These are phyloP conservation scores for Andinoacara biseriatus DNA, from an alignment of 2,113 vertebrate species.

Conservation along the genomic window DNA sequence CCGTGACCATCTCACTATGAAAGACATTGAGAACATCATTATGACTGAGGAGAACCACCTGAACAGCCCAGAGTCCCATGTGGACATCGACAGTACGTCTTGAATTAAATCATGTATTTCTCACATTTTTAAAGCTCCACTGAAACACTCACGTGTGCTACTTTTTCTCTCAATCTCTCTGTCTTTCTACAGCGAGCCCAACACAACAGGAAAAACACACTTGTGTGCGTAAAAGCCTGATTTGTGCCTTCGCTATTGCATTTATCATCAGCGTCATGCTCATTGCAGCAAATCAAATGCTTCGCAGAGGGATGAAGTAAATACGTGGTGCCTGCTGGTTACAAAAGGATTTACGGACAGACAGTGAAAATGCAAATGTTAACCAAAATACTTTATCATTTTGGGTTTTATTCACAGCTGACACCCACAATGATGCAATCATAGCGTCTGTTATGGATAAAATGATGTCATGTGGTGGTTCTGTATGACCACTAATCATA, in stretches of 20 bases:
- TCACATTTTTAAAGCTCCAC: neutral
- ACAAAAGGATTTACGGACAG: neutral
- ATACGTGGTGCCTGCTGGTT: slow-evolving; percentile 9
- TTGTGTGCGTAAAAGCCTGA: slow-evolving; percentile 96
- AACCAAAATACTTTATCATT: slow-evolving; percentile 42
- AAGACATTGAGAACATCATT: slow-evolving; percentile 99
- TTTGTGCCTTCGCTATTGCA: slow-evolving; percentile 98
- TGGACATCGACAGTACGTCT: slow-evolving; percentile 94
- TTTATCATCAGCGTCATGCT: slow-evolving; percentile 99
- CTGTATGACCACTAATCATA: slow-evolving; percentile 11
- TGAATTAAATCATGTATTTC: neutral
- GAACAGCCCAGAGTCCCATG: slow-evolving; percentile 90
- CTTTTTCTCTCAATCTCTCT: neutral
- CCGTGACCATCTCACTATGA: slow-evolving; percentile 98
- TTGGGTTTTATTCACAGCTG: slow-evolving; percentile 30
- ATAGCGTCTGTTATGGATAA: slow-evolving; percentile 21
- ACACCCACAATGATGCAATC: slow-evolving; percentile 9
- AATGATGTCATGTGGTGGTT: slow-evolving; percentile 46
- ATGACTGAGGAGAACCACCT: slow-evolving; percentile 97
- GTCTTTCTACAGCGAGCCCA: slow-evolving; percentile 84
- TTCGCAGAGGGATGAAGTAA: slow-evolving; percentile 98
- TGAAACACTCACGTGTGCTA: neutral
- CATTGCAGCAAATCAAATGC: slow-evolving; percentile 97
- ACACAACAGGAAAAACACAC: slow-evolving; percentile 99
- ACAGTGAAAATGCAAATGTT: slow-evolving; percentile 18